Percentiles rank a stretch among this genome's conserved stretches.
phyloP scores from a whole-genome alignment of 2,113 vertebrate genomes.

The Corvus moneduloides region DNA sequence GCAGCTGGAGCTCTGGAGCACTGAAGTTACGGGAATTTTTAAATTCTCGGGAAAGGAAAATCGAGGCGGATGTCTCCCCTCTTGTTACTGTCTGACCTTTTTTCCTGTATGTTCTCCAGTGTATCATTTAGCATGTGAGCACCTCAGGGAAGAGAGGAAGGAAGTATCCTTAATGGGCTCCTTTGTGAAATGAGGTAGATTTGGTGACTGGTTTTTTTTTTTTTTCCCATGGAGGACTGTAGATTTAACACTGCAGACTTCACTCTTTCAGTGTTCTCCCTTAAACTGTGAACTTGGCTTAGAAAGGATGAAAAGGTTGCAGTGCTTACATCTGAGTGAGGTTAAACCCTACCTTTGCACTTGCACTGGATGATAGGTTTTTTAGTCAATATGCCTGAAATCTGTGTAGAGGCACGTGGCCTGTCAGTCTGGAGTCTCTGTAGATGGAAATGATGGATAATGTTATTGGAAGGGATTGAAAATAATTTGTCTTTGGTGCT shows the following conservation, averaged over 20 bases:
- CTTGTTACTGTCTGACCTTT: background rate
- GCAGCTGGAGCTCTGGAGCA: background rate
- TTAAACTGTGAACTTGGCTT: background rate
- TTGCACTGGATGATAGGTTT: background rate
- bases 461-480: background rate
- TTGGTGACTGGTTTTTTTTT: background rate
- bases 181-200: background rate
- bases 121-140: background rate
- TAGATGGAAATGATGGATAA: background rate
- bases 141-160: constrained; percentile 12
- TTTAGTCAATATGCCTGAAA: background rate
- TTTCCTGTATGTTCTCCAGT: background rate
- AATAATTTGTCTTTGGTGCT: background rate
- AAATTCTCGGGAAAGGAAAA: background rate
- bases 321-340: background rate
- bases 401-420: background rate
- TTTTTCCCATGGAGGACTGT: background rate
- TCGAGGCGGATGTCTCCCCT: background rate
- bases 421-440: background rate
- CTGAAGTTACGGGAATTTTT: background rate
- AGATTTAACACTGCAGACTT: background rate
- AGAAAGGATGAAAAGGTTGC: background rate
- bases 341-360: background rate
- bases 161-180: background rate
- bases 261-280: background rate